Conservation (phyloP, 2,797 vertebrate species). For the Bufotes viridis region DNA sequence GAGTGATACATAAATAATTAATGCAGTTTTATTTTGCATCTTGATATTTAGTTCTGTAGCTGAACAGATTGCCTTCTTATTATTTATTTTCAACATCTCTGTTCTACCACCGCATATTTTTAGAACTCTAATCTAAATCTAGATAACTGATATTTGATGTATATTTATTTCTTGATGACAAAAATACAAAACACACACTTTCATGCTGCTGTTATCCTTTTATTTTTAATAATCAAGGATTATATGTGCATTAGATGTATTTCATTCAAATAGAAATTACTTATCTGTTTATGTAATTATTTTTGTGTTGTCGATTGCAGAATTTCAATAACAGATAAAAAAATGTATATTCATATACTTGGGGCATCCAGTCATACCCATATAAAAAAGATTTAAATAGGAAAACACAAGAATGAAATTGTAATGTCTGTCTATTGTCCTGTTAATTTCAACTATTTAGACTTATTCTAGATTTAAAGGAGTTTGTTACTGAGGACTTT, state of each 20-base stretch:
- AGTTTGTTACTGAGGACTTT: too few species aligned
- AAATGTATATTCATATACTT: not conserved
- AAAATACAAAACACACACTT: not conserved
- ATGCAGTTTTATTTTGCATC: constrained; percentile 50
- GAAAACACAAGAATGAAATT: not conserved
- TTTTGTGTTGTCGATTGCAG: constrained; percentile 34
- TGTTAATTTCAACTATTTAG: not conserved
- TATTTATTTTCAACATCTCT: constrained; percentile 50
- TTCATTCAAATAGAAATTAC: constrained; percentile 19
- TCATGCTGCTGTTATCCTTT: constrained; percentile 14
- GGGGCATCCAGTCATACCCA: not conserved
- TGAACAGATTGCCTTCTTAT: constrained; percentile 56
- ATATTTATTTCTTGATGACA: constrained; percentile 43
- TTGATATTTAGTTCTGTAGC: constrained; percentile 44
- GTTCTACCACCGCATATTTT: constrained; percentile 40
- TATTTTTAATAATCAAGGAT: constrained; percentile 22
- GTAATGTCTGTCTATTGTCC: not conserved
- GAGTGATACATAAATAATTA: constrained; percentile 48
- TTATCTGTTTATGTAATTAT: constrained; percentile 35
- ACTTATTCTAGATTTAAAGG: not conserved
- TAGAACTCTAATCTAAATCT: constrained; percentile 50
- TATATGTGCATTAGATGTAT: constrained; percentile 30
- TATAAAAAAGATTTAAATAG: not conserved
- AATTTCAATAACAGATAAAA: not conserved
- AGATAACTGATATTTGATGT: constrained; percentile 55